A percentile compares a stretch with the other conserved stretches of the same genome.
phyloP scores from a whole-genome alignment of 1,140 invertebrate genomes.

The Drosophila azteca region DNA sequence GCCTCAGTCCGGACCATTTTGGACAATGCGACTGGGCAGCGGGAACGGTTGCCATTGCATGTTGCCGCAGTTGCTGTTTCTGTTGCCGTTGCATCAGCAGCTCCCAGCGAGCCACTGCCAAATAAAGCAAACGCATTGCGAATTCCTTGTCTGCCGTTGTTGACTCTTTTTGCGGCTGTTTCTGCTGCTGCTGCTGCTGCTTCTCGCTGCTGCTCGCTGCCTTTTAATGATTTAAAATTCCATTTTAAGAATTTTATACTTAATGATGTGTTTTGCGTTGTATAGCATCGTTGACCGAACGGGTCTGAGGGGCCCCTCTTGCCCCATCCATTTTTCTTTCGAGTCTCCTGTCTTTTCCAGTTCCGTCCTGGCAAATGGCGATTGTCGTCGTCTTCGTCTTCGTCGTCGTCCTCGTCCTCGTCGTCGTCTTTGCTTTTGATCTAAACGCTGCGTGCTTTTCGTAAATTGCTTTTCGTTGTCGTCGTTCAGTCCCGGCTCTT shows the following conservation, averaged over 20 bases:
- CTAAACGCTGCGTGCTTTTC: constrained; percentile 81
- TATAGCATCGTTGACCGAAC: constrained; percentile 60
- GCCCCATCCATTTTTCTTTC: no score
- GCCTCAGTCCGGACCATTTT: constrained; percentile 47
- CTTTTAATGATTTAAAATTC: constrained; percentile 84
- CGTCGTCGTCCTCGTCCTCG: constrained; percentile 53
- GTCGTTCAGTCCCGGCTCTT: constrained; percentile 54
- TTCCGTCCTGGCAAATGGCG: constrained; percentile 59
- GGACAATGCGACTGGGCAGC: constrained; percentile 74
- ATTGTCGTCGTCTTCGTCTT: constrained; percentile 48
- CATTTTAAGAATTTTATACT: constrained; percentile 84
- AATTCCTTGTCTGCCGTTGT: constrained; percentile 64
- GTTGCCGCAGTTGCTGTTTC: constrained; percentile 44
- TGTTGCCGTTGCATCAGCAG: constrained; percentile 34
- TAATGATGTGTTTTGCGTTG: constrained; percentile 84
- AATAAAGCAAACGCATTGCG: constrained; percentile 83
- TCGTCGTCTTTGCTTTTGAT: constrained; percentile 70
- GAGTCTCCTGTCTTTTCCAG: neutral
- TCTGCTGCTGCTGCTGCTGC: constrained; percentile 1
- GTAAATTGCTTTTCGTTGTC: constrained; percentile 82
- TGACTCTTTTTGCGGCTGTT: constrained; percentile 37
- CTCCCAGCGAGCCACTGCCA: constrained; percentile 57
- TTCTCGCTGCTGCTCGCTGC: constrained; percentile 43
- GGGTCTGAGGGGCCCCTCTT: neutral
- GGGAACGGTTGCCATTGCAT: constrained; percentile 69